Percentiles rank a stretch among this genome's conserved stretches.
Conservation (phyloP, 2,888 invertebrate species). For the Trichogramma evanescens region DNA sequence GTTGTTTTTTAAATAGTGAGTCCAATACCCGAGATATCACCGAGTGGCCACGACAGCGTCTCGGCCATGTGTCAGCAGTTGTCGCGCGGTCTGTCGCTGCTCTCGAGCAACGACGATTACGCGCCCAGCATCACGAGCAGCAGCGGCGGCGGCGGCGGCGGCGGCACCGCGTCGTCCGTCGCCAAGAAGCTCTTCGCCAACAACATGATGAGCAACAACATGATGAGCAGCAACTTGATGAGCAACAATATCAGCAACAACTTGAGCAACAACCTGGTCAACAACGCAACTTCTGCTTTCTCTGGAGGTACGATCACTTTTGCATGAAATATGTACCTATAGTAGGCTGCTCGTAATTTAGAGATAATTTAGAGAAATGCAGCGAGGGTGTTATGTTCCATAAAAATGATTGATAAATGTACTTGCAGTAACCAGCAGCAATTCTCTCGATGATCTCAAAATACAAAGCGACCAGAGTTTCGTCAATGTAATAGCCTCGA, state of each 20-base stretch:
- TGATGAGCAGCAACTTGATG: slow-evolving; percentile 8
- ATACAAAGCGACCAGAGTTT: slow-evolving; percentile 35
- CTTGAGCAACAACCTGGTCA: too few relatives aligned
- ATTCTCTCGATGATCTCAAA: slow-evolving; percentile 41
- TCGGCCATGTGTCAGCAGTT: slow-evolving; percentile 76
- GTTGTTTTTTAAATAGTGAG: slow-evolving; percentile 53
- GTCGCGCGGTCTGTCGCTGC: slow-evolving; percentile 67
- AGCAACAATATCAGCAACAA: not conserved
- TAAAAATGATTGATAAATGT: not conserved
- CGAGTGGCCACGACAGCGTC: slow-evolving; percentile 61
- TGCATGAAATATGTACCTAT: not conserved
- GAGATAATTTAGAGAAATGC: not conserved
- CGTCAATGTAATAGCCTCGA: slow-evolving; percentile 21
- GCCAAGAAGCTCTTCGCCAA: slow-evolving; percentile 38
- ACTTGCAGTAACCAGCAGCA: slow-evolving; percentile 38
- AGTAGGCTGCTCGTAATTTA: too few relatives aligned
- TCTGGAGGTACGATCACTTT: slow-evolving; percentile 9
- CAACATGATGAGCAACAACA: slow-evolving; percentile 24
- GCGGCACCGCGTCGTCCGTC: slow-evolving; percentile 27
- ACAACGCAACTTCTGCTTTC: slow-evolving; percentile 2
- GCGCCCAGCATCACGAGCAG: slow-evolving; percentile 35
- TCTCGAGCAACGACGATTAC: slow-evolving; percentile 56
- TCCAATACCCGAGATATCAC: slow-evolving; percentile 71
- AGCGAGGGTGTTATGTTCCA: not conserved
- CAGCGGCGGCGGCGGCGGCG: slow-evolving; percentile 22